Evolutionary conservation across 2,113 vertebrate species (phyloP).

Genomic region (Sebastes fasciatus): DNA sequence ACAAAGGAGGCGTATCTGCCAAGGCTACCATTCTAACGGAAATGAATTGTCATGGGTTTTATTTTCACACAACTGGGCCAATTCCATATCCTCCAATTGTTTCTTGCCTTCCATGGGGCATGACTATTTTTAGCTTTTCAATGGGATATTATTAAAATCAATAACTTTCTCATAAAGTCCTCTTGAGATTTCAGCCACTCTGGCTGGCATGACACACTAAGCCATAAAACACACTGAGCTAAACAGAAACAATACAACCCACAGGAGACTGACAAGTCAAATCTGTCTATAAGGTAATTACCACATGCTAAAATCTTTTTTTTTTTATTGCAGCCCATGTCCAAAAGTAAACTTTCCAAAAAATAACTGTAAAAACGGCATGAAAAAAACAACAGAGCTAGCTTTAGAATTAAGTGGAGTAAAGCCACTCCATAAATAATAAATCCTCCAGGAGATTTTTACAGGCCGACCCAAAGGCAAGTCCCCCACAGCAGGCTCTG

Average conservation of each 20-base stretch:
- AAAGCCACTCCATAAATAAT: conserved; percentile 69
- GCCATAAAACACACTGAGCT: conserved; percentile 39
- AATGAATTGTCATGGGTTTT: conserved; percentile 52
- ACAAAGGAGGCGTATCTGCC: conserved; percentile 64
- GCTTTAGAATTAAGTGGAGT: conserved; percentile 61
- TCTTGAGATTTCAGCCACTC: conserved; percentile 28
- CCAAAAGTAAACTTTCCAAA: conserved; percentile 31
- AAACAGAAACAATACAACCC: conserved; percentile 21
- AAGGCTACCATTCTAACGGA: conserved; percentile 67
- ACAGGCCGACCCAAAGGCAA: conserved; percentile 55
- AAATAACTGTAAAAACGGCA: conserved; percentile 24
- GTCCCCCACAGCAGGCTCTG: conserved; percentile 33
- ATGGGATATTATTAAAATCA: conserved; percentile 66
- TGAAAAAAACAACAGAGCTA: conserved; percentile 41
- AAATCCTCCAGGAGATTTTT: conserved; percentile 68
- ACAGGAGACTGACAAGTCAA: conserved; percentile 5
- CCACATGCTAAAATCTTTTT: not conserved
- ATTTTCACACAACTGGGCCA: conserved; percentile 63
- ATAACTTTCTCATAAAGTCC: conserved; percentile 60
- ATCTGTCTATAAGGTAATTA: conserved; percentile 19
- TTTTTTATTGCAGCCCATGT: conserved; percentile 31
- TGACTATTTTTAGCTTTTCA: conserved; percentile 70
- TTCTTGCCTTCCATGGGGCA: conserved; percentile 36
- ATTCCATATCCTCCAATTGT: conserved; percentile 79
- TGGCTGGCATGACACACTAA: conserved; percentile 24